These are phyloP conservation scores for Troides aeacus DNA, from an alignment of 2,888 invertebrate species.

Conservation along the genomic window DNA sequence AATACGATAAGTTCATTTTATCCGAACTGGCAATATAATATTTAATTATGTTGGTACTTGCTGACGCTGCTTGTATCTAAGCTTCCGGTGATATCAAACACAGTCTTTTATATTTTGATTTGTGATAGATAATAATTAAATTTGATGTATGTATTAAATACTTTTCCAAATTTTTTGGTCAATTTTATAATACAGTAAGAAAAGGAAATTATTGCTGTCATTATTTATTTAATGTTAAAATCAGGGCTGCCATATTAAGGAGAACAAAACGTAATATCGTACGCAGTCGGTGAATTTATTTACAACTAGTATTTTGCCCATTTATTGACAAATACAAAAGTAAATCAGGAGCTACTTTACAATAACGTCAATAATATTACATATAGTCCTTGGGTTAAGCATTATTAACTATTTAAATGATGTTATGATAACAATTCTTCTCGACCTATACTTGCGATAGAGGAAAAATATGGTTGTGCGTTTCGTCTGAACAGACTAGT, in stretches of 20 bases:
- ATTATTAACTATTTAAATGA: conserved; percentile 43
- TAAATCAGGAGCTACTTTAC: conserved; percentile 42
- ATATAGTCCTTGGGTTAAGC: conserved; percentile 39
- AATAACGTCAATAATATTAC: conserved; percentile 38
- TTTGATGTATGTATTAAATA: background rate
- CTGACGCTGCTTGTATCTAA: conserved; percentile 66
- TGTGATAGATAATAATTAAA: background rate
- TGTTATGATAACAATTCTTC: conserved; percentile 61
- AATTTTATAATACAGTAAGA: background rate
- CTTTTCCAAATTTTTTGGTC: background rate
- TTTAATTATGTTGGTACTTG: conserved; percentile 58
- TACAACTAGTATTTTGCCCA: conserved; percentile 75
- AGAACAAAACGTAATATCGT: conserved; percentile 65
- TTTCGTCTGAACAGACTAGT: conserved; percentile 65
- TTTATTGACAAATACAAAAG: conserved; percentile 68
- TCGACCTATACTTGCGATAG: conserved; percentile 56
- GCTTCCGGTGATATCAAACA: conserved; percentile 50
- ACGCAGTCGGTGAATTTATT: conserved; percentile 77
- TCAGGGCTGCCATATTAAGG: conserved; percentile 61
- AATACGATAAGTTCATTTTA: too few species aligned
- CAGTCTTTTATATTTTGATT: conserved; percentile 27
- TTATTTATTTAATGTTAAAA: conserved; percentile 30
- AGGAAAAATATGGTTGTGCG: conserved; percentile 74
- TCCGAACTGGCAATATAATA: conserved; percentile 23
- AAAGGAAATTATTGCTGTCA: background rate